phyloP scores from a whole-genome alignment of 35 echinoderm and acorn worm genomes.

The Ophiothrix spiculata region DNA sequence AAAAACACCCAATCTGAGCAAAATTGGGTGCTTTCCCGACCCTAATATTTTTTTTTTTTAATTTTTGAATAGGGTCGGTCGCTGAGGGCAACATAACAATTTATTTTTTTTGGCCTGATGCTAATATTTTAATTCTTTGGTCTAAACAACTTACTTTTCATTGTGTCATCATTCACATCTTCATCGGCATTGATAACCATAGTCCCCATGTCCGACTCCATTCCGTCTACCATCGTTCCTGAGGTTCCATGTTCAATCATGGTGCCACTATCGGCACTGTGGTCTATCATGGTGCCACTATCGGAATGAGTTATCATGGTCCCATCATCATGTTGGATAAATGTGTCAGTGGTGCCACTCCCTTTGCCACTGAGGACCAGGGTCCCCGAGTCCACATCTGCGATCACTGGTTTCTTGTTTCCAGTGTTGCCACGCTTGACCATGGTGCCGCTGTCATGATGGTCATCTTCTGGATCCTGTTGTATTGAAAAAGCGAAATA shows the following conservation, averaged over 20 bases:
- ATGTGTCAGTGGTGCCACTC: slow-evolving; percentile 44
- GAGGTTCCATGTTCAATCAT: slow-evolving; percentile 61
- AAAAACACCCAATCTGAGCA: no score
- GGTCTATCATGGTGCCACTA: slow-evolving; percentile 15
- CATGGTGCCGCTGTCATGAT: slow-evolving; percentile 76
- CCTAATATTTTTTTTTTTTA: no score
- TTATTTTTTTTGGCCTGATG: no score
- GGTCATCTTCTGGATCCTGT: slow-evolving; percentile 62
- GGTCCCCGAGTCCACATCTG: slow-evolving; percentile 63
- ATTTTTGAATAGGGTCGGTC: no score
- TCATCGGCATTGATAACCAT: slow-evolving; percentile 87
- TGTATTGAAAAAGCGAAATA: no score
- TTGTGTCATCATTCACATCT: slow-evolving; percentile 64
- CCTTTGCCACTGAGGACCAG: slow-evolving; percentile 57
- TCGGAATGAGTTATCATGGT: slow-evolving; percentile 33
- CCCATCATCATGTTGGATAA: slow-evolving; percentile 59
- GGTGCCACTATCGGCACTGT: slow-evolving; percentile 48
- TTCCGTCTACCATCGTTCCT: slow-evolving; percentile 64
- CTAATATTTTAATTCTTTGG: no score
- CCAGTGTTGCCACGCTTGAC: slow-evolving; percentile 46
- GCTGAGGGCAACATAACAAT: no score
- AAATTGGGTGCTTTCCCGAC: no score
- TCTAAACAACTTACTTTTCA: slow-evolving; percentile 99
- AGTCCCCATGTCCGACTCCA: slow-evolving; percentile 67
- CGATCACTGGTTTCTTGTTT: neutral